These are phyloP conservation scores for Palythoa grandis DNA, from an alignment of 92 coral and sea anemone species.

Conservation along the genomic window DNA sequence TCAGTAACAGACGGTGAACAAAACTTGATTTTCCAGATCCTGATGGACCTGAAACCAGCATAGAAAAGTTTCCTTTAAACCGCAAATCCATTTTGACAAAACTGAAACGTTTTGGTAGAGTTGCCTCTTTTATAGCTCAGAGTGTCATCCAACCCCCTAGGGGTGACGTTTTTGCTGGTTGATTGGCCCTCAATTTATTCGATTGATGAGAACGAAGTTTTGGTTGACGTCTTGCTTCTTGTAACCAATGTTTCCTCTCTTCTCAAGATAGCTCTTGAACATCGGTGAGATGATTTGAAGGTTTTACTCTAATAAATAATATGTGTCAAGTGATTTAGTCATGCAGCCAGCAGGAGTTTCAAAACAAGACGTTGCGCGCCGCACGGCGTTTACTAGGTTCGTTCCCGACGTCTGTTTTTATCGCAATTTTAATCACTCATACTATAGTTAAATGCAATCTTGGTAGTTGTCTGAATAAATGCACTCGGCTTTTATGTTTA, in stretches of 20 bases:
- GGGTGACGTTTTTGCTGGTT: not conserved
- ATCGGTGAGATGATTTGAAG: not conserved
- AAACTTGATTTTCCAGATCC: not conserved
- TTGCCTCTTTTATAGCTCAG: constrained; percentile 8
- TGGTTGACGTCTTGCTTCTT: not conserved
- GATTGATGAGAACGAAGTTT: not conserved
- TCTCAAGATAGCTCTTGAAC: not conserved
- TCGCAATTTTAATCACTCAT: too few species aligned
- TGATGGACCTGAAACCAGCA: constrained; percentile 1
- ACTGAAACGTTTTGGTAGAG: not conserved
- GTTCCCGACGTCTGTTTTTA: too few species aligned
- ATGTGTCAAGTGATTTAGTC: too few species aligned
- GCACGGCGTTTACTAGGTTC: too few species aligned
- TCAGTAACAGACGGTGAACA: constrained; percentile 2
- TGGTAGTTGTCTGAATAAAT: too few species aligned
- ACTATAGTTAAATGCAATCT: too few species aligned
- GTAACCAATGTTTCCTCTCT: not conserved
- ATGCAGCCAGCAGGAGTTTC: too few species aligned
- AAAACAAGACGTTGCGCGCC: too few species aligned
- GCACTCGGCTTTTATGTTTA: too few species aligned
- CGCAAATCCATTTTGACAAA: constrained; percentile 7
- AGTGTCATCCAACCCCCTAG: not conserved
- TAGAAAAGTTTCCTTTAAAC: constrained; percentile 9
- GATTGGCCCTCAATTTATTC: not conserved
- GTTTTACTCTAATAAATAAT: too few species aligned